phyloP scores from a whole-genome alignment of 1,140 invertebrate species.

The Lepidurus couesii region DNA sequence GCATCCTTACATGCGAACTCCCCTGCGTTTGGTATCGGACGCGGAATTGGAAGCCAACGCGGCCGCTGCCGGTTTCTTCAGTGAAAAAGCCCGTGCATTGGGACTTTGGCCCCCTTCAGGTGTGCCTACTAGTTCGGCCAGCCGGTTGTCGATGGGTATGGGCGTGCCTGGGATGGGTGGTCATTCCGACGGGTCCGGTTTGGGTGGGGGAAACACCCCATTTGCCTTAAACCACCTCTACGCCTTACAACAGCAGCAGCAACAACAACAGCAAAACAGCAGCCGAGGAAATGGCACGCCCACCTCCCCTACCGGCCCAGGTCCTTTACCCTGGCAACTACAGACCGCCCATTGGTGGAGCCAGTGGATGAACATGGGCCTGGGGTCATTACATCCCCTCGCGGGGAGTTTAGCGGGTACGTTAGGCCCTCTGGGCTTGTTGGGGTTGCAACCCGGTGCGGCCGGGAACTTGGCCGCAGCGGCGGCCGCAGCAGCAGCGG shows the following conservation, averaged over 20 bases:
- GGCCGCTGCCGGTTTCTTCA: not conserved
- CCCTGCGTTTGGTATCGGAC: not conserved
- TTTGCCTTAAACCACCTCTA: constrained; percentile 11
- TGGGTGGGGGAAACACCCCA: not conserved
- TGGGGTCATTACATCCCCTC: not conserved
- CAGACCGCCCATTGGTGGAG: constrained; percentile 11
- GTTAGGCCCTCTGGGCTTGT: not conserved
- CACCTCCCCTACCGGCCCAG: not conserved
- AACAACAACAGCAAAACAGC: not conserved
- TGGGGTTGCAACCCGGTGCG: not conserved
- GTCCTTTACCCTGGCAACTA: not conserved
- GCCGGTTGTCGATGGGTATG: not conserved
- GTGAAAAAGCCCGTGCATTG: not conserved
- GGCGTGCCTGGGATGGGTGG: constrained; percentile 4
- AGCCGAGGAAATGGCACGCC: not conserved
- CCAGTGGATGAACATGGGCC: not conserved
- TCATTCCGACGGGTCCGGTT: not conserved
- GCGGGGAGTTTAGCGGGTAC: not conserved
- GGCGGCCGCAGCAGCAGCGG: not conserved
- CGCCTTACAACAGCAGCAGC: not conserved
- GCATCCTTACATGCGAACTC: not conserved
- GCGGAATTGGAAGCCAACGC: not conserved
- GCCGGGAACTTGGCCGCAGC: constrained; percentile 16
- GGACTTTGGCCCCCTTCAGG: constrained; percentile 6
- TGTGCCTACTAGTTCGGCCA: constrained; percentile 13